A percentile compares a stretch with the other conserved stretches of the same genome.
phyloP scores from a whole-genome alignment of 1,140 invertebrate species.

The Drosophila varians region DNA sequence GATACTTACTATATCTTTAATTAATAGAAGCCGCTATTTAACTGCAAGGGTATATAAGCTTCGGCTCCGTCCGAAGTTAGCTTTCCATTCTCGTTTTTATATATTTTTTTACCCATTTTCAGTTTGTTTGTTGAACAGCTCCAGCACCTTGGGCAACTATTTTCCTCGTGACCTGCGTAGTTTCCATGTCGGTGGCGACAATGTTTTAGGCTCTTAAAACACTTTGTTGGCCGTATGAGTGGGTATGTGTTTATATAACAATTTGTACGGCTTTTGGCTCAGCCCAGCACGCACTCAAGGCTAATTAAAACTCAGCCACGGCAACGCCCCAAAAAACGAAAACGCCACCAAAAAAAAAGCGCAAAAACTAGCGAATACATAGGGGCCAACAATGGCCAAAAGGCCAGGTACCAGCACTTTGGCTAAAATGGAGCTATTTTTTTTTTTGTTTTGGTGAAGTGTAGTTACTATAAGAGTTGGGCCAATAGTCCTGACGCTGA shows the following conservation, averaged over 20 bases:
- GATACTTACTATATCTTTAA: too few species aligned
- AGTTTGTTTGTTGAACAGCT: not conserved
- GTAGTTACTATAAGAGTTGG: conserved; percentile 50
- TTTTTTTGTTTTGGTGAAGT: conserved; percentile 7
- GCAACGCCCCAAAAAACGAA: conserved; percentile 60
- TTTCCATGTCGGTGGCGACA: conserved; percentile 47
- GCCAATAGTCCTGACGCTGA: conserved; percentile 61
- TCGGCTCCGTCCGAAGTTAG: too few species aligned
- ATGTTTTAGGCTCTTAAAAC: conserved; percentile 70
- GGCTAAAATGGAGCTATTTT: not conserved
- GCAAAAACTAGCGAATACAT: conserved; percentile 18
- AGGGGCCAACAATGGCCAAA: conserved; percentile 27
- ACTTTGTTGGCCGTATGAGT: conserved; percentile 54
- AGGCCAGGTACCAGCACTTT: conserved; percentile 30
- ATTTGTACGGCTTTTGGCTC: conserved; percentile 75
- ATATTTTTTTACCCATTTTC: too few species aligned
- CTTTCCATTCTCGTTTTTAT: too few species aligned
- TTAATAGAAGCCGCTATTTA: too few species aligned
- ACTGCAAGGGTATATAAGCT: too few species aligned
- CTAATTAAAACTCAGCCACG: conserved; percentile 72
- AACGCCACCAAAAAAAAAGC: conserved; percentile 22
- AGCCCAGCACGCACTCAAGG: conserved; percentile 68
- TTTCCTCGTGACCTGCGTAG: conserved; percentile 45
- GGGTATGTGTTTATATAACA: conserved; percentile 72
- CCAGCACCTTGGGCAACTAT: conserved; percentile 43